Base-by-base conservation (phyloP, 1,140 invertebrate genomes). In the Papilio xuthus region DNA sequence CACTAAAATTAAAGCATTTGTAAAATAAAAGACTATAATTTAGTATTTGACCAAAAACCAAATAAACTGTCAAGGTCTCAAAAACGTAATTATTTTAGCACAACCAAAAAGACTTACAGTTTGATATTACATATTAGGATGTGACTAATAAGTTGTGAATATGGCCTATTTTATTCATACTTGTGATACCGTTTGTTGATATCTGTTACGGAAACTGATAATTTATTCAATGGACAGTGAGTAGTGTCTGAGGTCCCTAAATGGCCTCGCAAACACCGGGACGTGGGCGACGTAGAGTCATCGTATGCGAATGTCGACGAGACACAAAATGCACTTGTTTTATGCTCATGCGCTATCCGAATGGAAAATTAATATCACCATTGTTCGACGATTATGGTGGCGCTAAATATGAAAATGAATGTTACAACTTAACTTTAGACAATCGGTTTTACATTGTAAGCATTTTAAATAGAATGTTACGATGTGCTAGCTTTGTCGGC, bases 131-230 rank as follows among this genome's bases (percentile, higher is more conserved):
- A 1, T 79, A 73, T 77, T 60, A 84, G 78, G 77, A 81, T 81
- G 80, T 81, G 83, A 82, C 78, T 79, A 80, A 60, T 72, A 71
- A 37, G 67, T 47, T 56, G 73, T 79, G 80, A 82, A 81, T 82
- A 83, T 78, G 72, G 80, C 77, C 67, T 76, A 50, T 80, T 73
- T 71, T 50, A 42, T 47, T 42, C 23, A 78, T 79, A 78, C 53
- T 72, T 77, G 72, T 73, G 28, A 79, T 82, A 83, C 84, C 77
- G 85, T 88, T 86, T 84, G 76, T 84, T 81, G 84, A 81, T 83
- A 81, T 83, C 71, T 82, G 85, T 84, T 81, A 84, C 84, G 89
- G 88, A 89, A 88, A 84, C 85, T 69, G 79, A 82, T 92, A 89
- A 87, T 88, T 82, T 86, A 88, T 90, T 87, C 88, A 78, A 77